Evolutionary conservation across 2,113 vertebrate species (phyloP).

Genomic region (Rousettus leschenaultii): DNA sequence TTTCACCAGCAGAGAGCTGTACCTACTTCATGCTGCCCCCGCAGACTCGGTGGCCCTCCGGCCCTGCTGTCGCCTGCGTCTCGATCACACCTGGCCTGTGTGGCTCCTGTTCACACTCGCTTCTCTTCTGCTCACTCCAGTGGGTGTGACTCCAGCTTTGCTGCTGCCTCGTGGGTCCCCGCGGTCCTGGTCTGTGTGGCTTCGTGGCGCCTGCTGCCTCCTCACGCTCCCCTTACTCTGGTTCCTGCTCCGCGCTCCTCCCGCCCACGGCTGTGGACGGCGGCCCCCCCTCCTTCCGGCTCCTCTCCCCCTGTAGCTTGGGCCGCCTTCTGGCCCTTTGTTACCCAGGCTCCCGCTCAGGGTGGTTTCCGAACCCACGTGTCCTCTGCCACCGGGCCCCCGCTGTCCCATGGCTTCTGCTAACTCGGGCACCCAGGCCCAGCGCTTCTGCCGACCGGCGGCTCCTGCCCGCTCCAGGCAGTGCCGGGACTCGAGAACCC

Average conservation of each 20-base stretch:
- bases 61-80: neutral
- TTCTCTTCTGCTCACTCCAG: neutral
- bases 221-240: neutral
- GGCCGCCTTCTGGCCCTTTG: neutral
- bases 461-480: neutral
- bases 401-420: neutral
- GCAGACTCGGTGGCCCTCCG: neutral
- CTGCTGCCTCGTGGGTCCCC: neutral
- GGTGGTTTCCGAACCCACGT: neutral
- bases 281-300: neutral
- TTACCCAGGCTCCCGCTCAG: neutral
- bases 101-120: neutral
- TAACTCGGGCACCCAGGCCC: fast-evolving
- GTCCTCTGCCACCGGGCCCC: neutral
- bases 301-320: neutral
- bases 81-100: fast-evolving
- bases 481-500: neutral
- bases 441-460: fast-evolving
- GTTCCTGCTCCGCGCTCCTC: neutral
- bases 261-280: neutral
- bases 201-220: neutral
- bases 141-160: neutral
- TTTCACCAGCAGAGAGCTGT: neutral
- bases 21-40: no score
- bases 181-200: neutral